phyloP scores from a whole-genome alignment of 2,113 vertebrate species.

The Sialia sialis region DNA sequence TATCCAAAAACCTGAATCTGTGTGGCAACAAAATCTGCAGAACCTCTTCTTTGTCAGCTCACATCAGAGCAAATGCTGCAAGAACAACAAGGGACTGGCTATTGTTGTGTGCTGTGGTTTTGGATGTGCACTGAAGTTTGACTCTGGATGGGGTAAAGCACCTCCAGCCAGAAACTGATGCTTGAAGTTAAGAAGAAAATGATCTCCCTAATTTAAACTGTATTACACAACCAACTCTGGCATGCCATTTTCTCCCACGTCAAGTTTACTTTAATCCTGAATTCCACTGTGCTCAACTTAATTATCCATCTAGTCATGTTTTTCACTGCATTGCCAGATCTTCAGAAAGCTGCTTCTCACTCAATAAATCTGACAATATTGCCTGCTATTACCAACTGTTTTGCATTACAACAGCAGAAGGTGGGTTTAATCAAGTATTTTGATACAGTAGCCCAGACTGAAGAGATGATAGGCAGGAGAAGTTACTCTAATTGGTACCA shows the following conservation, averaged over 20 bases:
- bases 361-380: slow-evolving; percentile 56
- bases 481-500: slow-evolving; percentile 49
- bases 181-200: slow-evolving; percentile 18
- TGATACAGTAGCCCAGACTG: slow-evolving; percentile 47
- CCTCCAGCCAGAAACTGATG: neutral
- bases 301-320: slow-evolving; percentile 43
- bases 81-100: neutral
- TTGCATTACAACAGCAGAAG: slow-evolving; percentile 50
- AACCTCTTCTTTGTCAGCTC: neutral
- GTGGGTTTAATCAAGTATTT: slow-evolving; percentile 52
- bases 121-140: neutral
- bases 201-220: slow-evolving; percentile 35
- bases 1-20: neutral
- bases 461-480: slow-evolving; percentile 42
- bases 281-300: slow-evolving; percentile 26
- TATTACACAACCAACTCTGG: slow-evolving; percentile 5
- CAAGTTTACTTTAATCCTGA: slow-evolving; percentile 37
- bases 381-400: slow-evolving; percentile 43
- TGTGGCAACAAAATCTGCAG: neutral
- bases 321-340: slow-evolving; percentile 20
- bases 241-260: slow-evolving; percentile 7
- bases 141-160: neutral
- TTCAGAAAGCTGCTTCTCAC: slow-evolving; percentile 56
- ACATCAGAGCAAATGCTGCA: neutral
- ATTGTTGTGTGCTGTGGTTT: neutral